phyloP scores from a whole-genome alignment of 1,140 invertebrate species.

The Oedothorax gibbosus region DNA sequence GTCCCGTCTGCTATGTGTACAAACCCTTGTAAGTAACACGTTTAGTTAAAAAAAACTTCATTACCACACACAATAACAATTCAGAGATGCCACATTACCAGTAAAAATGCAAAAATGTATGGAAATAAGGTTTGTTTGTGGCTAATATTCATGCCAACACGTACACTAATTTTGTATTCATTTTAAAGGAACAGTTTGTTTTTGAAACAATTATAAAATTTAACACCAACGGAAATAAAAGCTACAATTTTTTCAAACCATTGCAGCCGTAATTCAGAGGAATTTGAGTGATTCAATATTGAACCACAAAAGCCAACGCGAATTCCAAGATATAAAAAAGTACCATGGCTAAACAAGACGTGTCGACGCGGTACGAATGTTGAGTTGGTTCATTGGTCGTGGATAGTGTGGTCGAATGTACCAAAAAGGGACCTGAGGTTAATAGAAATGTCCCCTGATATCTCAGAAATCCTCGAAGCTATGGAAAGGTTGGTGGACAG shows the following conservation, averaged over 20 bases:
- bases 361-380: conserved; percentile 7
- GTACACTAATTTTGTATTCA: too few relatives aligned
- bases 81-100: too few relatives aligned
- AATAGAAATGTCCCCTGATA: conserved; percentile 54
- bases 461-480: conserved; percentile 44
- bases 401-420: neutral
- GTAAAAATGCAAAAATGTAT: too few relatives aligned
- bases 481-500: conserved; percentile 29
- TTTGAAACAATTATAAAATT: too few relatives aligned
- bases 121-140: too few relatives aligned
- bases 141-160: too few relatives aligned
- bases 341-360: conserved; percentile 13
- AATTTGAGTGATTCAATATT: conserved; percentile 10
- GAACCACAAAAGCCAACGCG: conserved; percentile 12
- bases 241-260: neutral
- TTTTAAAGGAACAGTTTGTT: too few relatives aligned
- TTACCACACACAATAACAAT: too few relatives aligned
- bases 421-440: conserved; percentile 20
- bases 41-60: too few relatives aligned
- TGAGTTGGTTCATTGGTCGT: conserved; percentile 5
- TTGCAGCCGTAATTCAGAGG: neutral
- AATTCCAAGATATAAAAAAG: conserved; percentile 20
- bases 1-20: too few relatives aligned
- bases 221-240: too few relatives aligned
- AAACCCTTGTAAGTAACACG: too few relatives aligned